Base-by-base conservation (phyloP, 2,113 vertebrate species). In the Hiodon alosoides region DNA sequence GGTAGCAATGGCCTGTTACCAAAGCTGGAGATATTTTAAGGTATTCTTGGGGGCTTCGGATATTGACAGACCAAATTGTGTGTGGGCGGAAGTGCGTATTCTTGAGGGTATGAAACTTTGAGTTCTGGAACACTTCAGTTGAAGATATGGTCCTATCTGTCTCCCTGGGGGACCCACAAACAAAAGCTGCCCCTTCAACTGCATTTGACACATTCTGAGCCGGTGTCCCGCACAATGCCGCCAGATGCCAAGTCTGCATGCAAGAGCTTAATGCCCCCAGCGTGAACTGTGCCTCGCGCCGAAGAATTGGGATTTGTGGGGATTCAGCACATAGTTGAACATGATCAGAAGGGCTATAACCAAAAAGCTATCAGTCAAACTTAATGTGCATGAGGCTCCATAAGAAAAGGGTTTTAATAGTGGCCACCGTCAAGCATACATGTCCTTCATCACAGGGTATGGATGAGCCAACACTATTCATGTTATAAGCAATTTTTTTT, bases 121-220 rank as follows among this genome's bases (percentile, higher is more conserved):
- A 65, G 31, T 5, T 54, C 46, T 77, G 74, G 67, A 77, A 78
- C 76, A 75, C 60, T 71, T 52, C 17, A 71, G 67, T 51, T 80
- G 76, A 72, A 74, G 78, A 78, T 82, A 75, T 71, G 64, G 76
- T 77, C 80, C 68, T 80, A 76, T 71, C 59, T 31, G 48, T 8
- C 73, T 75, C 54, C 11, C 59, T 66, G 57, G 31, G 60, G 67
- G 64, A 3, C n/a, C 9, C 50, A 47, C n/a, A 9, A 59, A 79
- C 72, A 83, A 78, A 81, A 77, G 67, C 58, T 57, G 53, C 71
- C 67, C 65, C 73, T 75, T 77, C 53, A 70, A 67, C 60, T 17
- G 46, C 16, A 50, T 71, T 8, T 83, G 83, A 80, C 81, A 83
- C 69, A 81, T 83, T 85, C 81, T 85, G 77, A 80, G 83, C 77